A percentile compares a stretch with the other conserved stretches of the same genome.
Conservation (phyloP, 2,797 vertebrate species). For the Triplophysa yarkandensis region DNA sequence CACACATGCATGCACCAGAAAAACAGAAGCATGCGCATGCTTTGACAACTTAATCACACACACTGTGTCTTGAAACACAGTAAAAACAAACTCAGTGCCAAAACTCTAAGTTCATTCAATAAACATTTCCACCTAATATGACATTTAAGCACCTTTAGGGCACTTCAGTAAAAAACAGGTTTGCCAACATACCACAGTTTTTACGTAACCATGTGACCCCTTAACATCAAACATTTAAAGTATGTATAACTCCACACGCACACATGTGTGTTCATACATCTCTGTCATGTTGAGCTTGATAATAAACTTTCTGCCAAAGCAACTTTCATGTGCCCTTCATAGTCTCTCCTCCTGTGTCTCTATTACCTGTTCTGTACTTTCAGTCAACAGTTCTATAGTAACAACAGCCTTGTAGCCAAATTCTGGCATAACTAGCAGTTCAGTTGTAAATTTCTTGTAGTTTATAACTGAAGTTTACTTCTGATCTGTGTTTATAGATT, state of each 20-base stretch:
- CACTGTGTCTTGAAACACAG: not conserved
- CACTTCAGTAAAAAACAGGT: conserved; percentile 8
- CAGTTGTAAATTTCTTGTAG: not conserved
- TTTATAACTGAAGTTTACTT: too few relatives aligned
- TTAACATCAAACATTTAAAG: not conserved
- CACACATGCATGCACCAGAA: conserved; percentile 15
- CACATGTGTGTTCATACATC: not conserved
- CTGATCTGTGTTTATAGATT: too few relatives aligned
- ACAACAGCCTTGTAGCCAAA: not conserved
- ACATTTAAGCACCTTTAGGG: not conserved
- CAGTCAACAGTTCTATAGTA: not conserved
- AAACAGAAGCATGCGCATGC: not conserved
- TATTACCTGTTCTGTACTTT: conserved; percentile 9
- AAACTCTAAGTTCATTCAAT: not conserved
- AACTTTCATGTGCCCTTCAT: not conserved
- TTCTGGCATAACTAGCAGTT: not conserved
- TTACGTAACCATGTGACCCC: not conserved
- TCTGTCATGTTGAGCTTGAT: conserved; percentile 5
- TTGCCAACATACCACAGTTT: conserved; percentile 6
- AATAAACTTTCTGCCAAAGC: conserved; percentile 1
- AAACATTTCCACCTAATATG: not conserved
- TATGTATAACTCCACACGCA: not conserved
- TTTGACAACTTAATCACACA: not conserved
- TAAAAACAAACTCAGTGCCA: conserved; percentile 4
- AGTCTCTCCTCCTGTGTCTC: not conserved